Evolutionary conservation across 2,888 invertebrate species (phyloP).

Genomic region (Druceiella hillmani): DNA sequence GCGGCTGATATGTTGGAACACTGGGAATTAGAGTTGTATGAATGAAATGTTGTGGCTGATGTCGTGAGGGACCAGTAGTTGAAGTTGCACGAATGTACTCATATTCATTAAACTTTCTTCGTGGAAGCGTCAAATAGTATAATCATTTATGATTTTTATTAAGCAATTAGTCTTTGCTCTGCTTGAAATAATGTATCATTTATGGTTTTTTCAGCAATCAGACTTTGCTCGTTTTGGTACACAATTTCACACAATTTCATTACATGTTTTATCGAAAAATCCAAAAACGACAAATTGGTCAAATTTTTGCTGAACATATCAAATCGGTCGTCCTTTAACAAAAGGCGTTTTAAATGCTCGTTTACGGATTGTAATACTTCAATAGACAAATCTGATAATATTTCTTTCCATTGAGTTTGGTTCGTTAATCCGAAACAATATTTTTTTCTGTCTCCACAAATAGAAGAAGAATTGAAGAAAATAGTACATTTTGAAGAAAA

Average conservation of each 20-base stretch:
- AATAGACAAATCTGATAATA: slow-evolving; percentile 13
- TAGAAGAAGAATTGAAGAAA: slow-evolving; percentile 19
- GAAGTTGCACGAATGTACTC: not conserved
- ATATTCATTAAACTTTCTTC: not conserved
- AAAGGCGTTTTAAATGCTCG: slow-evolving; percentile 15
- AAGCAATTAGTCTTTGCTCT: slow-evolving; percentile 5
- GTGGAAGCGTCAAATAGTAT: not conserved
- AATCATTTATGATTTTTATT: not conserved
- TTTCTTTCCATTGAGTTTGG: too few species aligned
- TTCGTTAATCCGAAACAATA: slow-evolving; percentile 6
- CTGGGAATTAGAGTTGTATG: too few species aligned
- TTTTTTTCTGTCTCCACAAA: slow-evolving; percentile 15
- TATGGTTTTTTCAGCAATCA: slow-evolving; percentile 12
- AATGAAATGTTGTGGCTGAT: not conserved
- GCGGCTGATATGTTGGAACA: too few species aligned
- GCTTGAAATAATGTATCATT: slow-evolving; percentile 11
- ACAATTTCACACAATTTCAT: not conserved
- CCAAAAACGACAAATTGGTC: too few species aligned
- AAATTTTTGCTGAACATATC: slow-evolving; percentile 7
- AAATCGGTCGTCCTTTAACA: slow-evolving; percentile 10
- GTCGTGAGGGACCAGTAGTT: not conserved
- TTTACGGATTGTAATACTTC: slow-evolving; percentile 12
- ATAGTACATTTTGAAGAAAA: slow-evolving; percentile 17
- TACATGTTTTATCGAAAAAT: too few species aligned
- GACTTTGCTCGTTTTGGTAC: not conserved